A percentile compares a stretch with the other conserved stretches of the same genome.
phyloP scores from a whole-genome alignment of 2,797 vertebrate species.

The Ctenopoma kingsleyae region DNA sequence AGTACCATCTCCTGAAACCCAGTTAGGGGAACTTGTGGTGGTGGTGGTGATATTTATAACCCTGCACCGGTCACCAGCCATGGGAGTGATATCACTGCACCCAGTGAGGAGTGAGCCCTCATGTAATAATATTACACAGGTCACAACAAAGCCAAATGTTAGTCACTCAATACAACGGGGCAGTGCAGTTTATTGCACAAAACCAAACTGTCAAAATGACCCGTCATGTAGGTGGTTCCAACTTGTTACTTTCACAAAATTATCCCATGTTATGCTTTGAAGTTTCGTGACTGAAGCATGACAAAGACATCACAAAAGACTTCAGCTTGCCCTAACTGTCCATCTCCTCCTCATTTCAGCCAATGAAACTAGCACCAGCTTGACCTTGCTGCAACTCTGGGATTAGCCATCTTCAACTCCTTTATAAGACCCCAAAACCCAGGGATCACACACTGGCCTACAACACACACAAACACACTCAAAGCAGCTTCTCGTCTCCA shows the following conservation, averaged over 20 bases:
- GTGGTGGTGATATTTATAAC: slow-evolving; percentile 77
- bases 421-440: slow-evolving; percentile 51
- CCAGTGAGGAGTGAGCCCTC: slow-evolving; percentile 58
- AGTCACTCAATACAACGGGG: slow-evolving; percentile 6
- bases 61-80: slow-evolving; percentile 53
- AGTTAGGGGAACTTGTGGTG: slow-evolving; percentile 75
- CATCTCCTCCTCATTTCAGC: slow-evolving; percentile 12
- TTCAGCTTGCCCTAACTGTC: slow-evolving; percentile 1
- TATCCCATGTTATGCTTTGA: no score
- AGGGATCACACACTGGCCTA: slow-evolving; percentile 47
- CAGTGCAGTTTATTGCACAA: neutral
- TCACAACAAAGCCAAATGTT: slow-evolving; percentile 62
- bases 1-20: slow-evolving; percentile 77
- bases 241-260: neutral
- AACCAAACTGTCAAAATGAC: neutral
- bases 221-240: neutral
- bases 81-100: slow-evolving; percentile 54
- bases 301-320: neutral
- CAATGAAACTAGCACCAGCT: slow-evolving; percentile 25
- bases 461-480: slow-evolving; percentile 26
- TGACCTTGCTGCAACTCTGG: slow-evolving; percentile 28
- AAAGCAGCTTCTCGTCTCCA: slow-evolving; percentile 54
- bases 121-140: slow-evolving; percentile 60
- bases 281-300: neutral
- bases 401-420: slow-evolving; percentile 43